phyloP scores from a whole-genome alignment of 1,140 invertebrate species.

The Drosophila chauvacae region DNA sequence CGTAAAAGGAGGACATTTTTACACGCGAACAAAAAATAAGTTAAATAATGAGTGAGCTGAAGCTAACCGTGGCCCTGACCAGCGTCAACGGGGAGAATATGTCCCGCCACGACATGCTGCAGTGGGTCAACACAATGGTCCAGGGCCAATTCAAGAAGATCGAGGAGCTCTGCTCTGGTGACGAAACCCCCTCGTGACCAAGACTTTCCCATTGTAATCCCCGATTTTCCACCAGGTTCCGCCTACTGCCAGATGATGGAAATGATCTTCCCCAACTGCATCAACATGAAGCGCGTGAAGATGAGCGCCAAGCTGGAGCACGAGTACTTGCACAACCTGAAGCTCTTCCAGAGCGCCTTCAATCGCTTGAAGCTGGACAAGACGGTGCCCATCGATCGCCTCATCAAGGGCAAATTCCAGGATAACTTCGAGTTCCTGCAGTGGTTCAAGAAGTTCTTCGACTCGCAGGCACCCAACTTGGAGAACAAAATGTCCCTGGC shows the following conservation, averaged over 20 bases:
- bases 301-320: conserved; percentile 99
- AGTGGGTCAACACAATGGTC: conserved; percentile 98
- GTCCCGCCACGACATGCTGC: conserved; percentile 98
- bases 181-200: not conserved
- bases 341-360: conserved; percentile 97
- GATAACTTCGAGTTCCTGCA: conserved; percentile 99
- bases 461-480: conserved; percentile 89
- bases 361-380: conserved; percentile 99
- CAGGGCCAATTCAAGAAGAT: conserved; percentile 97
- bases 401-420: conserved; percentile 97
- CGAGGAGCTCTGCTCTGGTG: conserved; percentile 97
- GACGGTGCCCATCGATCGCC: conserved; percentile 91
- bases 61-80: conserved; percentile 94
- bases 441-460: conserved; percentile 99
- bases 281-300: conserved; percentile 97
- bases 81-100: conserved; percentile 98
- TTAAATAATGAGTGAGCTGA: conserved; percentile 90
- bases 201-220: not conserved
- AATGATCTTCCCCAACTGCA: conserved; percentile 97
- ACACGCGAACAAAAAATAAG: not conserved
- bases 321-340: conserved; percentile 99
- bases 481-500: conserved; percentile 62
- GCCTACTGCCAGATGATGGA: conserved; percentile 99
- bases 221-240: conserved; percentile 85
- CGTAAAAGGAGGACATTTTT: conserved; percentile 34